phyloP scores from a whole-genome alignment of 2,113 vertebrate species.

The Tetrao urogallus region DNA sequence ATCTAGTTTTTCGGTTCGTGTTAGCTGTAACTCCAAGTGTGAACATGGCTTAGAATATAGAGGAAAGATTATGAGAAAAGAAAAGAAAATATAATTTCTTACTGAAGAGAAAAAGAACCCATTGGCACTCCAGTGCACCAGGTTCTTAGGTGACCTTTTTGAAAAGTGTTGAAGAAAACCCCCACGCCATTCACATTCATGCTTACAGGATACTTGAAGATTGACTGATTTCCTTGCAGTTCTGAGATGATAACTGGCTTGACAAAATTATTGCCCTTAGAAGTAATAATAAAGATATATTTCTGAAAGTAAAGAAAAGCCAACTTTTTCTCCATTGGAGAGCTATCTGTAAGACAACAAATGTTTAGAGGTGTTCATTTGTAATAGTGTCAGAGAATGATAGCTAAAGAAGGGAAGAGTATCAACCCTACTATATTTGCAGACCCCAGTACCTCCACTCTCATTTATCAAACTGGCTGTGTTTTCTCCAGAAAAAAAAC shows the following conservation, averaged over 20 bases:
- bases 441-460: neutral
- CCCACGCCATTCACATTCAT: neutral
- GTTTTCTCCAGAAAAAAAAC: neutral
- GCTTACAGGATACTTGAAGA: neutral
- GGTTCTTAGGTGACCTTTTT: neutral
- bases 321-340: neutral
- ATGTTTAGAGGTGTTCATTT: neutral
- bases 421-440: neutral
- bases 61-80: neutral
- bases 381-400: neutral
- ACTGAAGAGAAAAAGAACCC: neutral
- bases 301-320: neutral
- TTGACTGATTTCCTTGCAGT: conserved; percentile 6
- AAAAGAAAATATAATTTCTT: neutral
- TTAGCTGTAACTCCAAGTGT: neutral
- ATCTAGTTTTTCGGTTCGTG: neutral
- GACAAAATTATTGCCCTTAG: neutral
- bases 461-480: neutral
- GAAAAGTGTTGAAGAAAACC: neutral
- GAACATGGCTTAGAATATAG: neutral
- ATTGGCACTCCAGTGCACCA: neutral
- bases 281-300: neutral
- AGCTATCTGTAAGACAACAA: neutral
- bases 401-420: neutral
- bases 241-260: neutral